These are phyloP conservation scores for Elephas maximus DNA, from an alignment of 2,113 vertebrate genomes.

Conservation along the genomic window DNA sequence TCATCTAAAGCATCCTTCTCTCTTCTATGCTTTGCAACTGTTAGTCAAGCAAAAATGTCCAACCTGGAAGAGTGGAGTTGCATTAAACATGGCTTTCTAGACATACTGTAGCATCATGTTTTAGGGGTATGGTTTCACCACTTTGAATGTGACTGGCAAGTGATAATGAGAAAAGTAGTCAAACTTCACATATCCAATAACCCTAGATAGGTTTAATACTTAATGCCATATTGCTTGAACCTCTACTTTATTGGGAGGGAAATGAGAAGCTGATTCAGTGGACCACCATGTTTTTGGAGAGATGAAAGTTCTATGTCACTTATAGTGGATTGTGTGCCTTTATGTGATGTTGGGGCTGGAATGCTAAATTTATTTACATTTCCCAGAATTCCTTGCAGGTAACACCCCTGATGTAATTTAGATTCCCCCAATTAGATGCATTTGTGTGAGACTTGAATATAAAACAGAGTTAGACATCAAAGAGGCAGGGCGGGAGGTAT, in stretches of 20 bases:
- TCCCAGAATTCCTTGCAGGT: not conserved
- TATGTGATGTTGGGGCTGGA: not conserved
- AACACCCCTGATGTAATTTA: conserved; percentile 16
- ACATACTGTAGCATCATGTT: not conserved
- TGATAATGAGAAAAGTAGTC: not conserved
- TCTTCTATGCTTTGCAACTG: not conserved
- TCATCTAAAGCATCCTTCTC: not conserved
- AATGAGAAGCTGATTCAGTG: not conserved
- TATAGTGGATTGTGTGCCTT: not conserved
- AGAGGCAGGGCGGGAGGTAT: not conserved
- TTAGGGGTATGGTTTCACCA: not conserved
- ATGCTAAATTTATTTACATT: conserved; percentile 7
- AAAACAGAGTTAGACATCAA: not conserved
- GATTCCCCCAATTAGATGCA: not conserved
- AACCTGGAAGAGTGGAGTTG: not conserved
- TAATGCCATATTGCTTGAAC: not conserved
- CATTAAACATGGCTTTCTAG: not conserved
- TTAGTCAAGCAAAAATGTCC: not conserved
- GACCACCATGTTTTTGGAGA: not conserved
- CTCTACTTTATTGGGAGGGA: conserved; percentile 4
- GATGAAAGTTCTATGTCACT: not conserved
- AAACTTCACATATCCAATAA: not conserved
- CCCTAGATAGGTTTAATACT: not conserved
- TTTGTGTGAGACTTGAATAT: not conserved
- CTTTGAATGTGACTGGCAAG: not conserved